Percentiles rank a stretch among this genome's conserved stretches.
Evolutionary conservation across 2,113 vertebrate genomes (phyloP).

Genomic region (Otis tarda): DNA sequence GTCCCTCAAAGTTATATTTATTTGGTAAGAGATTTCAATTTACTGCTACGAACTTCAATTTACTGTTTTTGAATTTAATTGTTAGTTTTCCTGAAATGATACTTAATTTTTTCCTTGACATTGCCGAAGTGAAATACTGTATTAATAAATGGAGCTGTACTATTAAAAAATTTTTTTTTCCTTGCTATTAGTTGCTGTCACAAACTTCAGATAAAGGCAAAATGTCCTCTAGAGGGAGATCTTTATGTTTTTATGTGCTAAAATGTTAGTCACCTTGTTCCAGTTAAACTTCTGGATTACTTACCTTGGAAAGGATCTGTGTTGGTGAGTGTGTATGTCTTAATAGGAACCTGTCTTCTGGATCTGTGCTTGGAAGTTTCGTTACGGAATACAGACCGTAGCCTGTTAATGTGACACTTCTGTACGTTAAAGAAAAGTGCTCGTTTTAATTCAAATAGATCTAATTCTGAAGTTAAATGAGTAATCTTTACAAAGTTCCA

Average conservation of each 20-base stretch:
- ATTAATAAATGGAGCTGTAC: neutral
- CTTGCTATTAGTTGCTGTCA: neutral
- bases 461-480: neutral
- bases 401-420: neutral
- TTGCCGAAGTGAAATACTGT: neutral
- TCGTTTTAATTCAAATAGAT: neutral
- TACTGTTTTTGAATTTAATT: neutral
- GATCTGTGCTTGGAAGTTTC: neutral
- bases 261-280: neutral
- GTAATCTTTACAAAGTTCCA: neutral
- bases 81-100: neutral
- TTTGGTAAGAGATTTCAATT: neutral
- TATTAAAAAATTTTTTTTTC: neutral
- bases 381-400: neutral
- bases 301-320: neutral
- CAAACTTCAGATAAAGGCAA: neutral
- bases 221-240: slow-evolving; percentile 60
- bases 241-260: slow-evolving; percentile 11
- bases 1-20: neutral
- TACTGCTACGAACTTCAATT: neutral
- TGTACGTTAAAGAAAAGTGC: neutral
- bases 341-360: neutral
- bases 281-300: neutral
- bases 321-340: neutral
- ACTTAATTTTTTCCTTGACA: neutral